phyloP scores from a whole-genome alignment of 2,888 invertebrate genomes.

The Drosophila prostipennis region DNA sequence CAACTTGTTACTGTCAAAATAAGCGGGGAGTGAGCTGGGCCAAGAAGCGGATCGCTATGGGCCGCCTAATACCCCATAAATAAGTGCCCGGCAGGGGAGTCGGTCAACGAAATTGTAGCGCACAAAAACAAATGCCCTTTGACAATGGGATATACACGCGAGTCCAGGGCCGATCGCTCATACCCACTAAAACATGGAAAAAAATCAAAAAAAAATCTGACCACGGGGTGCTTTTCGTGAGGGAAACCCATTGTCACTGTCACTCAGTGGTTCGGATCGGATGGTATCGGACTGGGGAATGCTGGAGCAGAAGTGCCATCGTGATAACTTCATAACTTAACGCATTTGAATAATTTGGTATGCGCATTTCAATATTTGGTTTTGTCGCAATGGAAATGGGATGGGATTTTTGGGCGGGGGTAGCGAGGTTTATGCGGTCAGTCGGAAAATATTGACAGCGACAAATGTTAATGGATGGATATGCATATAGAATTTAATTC shows the following conservation, averaged over 20 bases:
- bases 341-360: slow-evolving; percentile 78
- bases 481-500: slow-evolving; percentile 8
- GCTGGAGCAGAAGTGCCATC: slow-evolving; percentile 67
- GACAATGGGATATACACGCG: slow-evolving; percentile 55
- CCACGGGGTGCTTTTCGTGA: slow-evolving; percentile 49
- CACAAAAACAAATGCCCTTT: slow-evolving; percentile 71
- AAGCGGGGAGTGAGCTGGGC: slow-evolving; percentile 39
- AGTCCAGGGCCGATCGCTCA: slow-evolving; percentile 37
- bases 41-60: slow-evolving; percentile 44
- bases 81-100: slow-evolving; percentile 56
- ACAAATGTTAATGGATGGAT: slow-evolving; percentile 66
- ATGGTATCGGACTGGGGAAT: slow-evolving; percentile 44
- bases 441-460: slow-evolving; percentile 74
- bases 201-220: slow-evolving; percentile 28
- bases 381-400: slow-evolving; percentile 48
- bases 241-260: slow-evolving; percentile 72
- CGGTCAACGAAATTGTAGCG: slow-evolving; percentile 74
- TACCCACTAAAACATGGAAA: slow-evolving; percentile 5
- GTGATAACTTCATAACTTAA: slow-evolving; percentile 81
- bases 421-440: slow-evolving; percentile 20
- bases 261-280: slow-evolving; percentile 49
- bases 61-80: slow-evolving; percentile 77
- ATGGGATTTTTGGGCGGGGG: slow-evolving; percentile 11
- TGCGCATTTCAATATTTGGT: slow-evolving; percentile 74
- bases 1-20: slow-evolving; percentile 82